Conservation (phyloP, 2,113 vertebrate genomes). For the Antechinus flavipes region DNA sequence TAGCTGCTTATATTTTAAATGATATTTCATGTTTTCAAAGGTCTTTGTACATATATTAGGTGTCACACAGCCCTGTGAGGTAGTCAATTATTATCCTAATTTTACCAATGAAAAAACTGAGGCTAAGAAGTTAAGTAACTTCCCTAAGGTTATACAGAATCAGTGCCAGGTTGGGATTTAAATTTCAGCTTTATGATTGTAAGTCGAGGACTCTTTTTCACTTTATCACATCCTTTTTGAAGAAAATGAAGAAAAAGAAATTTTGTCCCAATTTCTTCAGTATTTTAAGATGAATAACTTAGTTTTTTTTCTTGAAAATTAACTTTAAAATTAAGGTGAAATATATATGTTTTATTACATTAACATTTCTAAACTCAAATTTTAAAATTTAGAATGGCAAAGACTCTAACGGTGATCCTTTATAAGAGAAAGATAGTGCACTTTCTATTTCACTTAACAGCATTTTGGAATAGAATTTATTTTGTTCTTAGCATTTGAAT, state of each 20-base stretch:
- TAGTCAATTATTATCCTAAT: neutral
- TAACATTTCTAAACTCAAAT: neutral
- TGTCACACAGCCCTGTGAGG: neutral
- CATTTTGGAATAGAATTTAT: slow-evolving; percentile 34
- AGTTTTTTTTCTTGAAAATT: neutral
- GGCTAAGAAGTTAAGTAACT: neutral
- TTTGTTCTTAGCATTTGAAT: slow-evolving; percentile 39
- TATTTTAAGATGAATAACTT: neutral
- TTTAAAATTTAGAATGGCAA: slow-evolving; percentile 12
- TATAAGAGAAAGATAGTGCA: neutral
- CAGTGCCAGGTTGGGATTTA: neutral
- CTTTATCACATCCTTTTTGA: neutral
- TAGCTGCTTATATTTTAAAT: neutral
- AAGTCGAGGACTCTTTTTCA: neutral
- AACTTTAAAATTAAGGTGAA: neutral
- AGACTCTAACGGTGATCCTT: slow-evolving; percentile 2
- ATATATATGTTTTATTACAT: neutral
- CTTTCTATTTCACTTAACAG: neutral
- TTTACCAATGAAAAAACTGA: neutral
- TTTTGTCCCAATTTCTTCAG: neutral
- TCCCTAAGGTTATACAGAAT: neutral
- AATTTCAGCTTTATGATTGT: neutral
- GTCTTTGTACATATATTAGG: neutral
- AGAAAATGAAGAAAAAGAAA: neutral
- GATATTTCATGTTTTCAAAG: neutral